These are phyloP conservation scores for Heliocidaris tuberculata DNA, from an alignment of 35 echinoderm and acorn worm species.

Conservation along the genomic window DNA sequence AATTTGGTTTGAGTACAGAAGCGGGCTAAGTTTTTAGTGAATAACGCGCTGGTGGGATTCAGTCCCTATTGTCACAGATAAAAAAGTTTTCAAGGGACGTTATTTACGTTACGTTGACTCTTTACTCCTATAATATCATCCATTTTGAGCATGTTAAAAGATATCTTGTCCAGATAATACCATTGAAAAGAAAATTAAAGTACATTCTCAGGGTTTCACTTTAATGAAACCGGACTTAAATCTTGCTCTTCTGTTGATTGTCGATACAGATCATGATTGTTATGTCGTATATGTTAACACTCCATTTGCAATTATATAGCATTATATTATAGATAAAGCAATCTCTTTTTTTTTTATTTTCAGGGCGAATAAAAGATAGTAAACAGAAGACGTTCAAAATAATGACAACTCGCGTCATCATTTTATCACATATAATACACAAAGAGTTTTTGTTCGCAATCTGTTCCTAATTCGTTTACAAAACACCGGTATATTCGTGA, in stretches of 20 bases:
- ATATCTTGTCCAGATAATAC: neutral
- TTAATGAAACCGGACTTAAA: neutral
- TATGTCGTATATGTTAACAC: neutral
- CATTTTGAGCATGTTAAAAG: neutral
- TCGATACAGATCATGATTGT: neutral
- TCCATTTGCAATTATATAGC: neutral
- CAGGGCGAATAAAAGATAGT: neutral
- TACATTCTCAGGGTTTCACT: neutral
- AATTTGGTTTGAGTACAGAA: neutral
- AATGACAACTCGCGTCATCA: neutral
- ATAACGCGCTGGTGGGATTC: neutral
- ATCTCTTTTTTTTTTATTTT: neutral
- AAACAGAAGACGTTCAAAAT: neutral
- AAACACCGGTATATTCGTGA: too few relatives aligned
- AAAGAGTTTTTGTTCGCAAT: neutral
- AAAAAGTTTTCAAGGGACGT: neutral
- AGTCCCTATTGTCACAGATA: neutral
- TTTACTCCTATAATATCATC: neutral
- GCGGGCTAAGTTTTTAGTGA: neutral
- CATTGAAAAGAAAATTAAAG: neutral
- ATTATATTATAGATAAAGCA: neutral
- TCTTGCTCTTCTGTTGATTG: neutral
- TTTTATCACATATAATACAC: neutral
- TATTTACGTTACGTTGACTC: neutral
- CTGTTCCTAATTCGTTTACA: neutral